These are phyloP conservation scores for Mastomys coucha DNA, from an alignment of 2,113 vertebrate genomes.

Conservation along the genomic window DNA sequence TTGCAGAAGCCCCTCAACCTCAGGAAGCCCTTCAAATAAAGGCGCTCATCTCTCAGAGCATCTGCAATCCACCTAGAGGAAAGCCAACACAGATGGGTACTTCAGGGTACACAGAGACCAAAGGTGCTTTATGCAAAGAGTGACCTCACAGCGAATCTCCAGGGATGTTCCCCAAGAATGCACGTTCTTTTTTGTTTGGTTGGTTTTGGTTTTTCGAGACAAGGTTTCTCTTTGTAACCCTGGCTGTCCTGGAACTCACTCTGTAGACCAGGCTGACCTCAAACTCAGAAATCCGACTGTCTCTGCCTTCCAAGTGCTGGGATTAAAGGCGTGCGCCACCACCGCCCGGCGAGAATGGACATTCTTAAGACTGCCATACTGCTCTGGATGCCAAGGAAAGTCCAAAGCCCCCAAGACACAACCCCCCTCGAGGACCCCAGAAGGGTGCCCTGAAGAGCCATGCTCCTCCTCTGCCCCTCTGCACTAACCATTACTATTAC, in stretches of 20 bases:
- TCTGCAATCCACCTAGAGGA: accelerated
- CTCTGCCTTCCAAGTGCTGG: too few relatives aligned
- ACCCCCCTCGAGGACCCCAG: background rate
- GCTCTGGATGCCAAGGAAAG: background rate
- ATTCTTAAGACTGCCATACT: background rate
- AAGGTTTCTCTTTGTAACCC: too few relatives aligned
- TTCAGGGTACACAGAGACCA: too few relatives aligned
- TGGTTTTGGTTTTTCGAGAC: too few relatives aligned
- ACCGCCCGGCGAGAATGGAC: too few relatives aligned
- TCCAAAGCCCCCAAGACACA: background rate
- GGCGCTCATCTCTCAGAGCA: background rate
- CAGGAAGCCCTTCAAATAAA: background rate
- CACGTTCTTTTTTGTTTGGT: too few relatives aligned
- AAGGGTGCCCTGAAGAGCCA: accelerated
- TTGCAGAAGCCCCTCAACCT: background rate
- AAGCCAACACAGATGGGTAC: background rate
- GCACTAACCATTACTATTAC: background rate
- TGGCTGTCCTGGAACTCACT: too few relatives aligned
- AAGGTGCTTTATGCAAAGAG: background rate
- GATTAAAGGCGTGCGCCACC: too few relatives aligned
- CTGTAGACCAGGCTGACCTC: too few relatives aligned
- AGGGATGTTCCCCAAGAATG: background rate
- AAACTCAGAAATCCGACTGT: too few relatives aligned
- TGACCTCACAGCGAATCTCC: background rate
- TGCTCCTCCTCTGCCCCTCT: too few relatives aligned